phyloP scores from a whole-genome alignment of 1,140 invertebrate genomes.

The Brachionus asplanchnoidis region DNA sequence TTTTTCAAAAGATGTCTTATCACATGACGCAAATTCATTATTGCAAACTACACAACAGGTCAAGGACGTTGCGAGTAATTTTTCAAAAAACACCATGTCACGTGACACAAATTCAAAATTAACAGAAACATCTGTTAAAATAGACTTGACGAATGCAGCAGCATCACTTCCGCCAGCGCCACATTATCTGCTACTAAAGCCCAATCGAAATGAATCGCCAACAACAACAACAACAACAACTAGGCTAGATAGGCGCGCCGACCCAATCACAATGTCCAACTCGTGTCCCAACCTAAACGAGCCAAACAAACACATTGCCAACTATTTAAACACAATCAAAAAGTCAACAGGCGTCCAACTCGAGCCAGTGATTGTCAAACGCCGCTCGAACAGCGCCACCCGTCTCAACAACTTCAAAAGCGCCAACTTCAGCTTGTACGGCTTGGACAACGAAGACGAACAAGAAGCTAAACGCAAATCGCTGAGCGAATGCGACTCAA shows the following conservation, averaged over 20 bases:
- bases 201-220: neutral
- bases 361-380: neutral
- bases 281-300: neutral
- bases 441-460: conserved; percentile 24
- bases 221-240: too few relatives aligned
- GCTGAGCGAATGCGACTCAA: neutral
- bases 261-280: neutral
- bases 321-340: neutral
- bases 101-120: neutral
- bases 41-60: too few relatives aligned
- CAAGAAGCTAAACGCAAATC: neutral
- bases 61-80: too few relatives aligned
- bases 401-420: neutral
- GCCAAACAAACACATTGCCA: conserved; percentile 2
- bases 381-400: neutral
- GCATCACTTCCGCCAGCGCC: neutral
- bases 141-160: too few relatives aligned
- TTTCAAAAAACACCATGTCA: neutral
- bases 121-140: neutral
- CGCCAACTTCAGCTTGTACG: conserved; percentile 31
- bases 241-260: too few relatives aligned
- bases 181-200: neutral
- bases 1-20: too few relatives aligned
- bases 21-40: too few relatives aligned
- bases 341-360: neutral